Evolutionary conservation across 2,797 vertebrate species (phyloP).

Genomic region (Perodicticus potto): DNA sequence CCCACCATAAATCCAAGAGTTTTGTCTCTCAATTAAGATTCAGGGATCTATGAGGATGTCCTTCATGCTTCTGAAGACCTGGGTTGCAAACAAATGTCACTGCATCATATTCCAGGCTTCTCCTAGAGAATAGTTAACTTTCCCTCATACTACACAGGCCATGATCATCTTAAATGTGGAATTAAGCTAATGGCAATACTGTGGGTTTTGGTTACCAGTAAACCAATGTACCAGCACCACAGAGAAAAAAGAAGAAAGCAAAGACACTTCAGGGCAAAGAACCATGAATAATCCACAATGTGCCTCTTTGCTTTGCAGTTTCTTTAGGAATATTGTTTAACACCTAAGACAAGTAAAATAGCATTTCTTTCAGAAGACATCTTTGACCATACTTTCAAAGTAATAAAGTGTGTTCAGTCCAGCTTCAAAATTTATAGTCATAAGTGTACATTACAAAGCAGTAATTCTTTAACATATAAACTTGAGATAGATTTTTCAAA

Average conservation of each 20-base stretch:
- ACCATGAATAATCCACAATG: not conserved
- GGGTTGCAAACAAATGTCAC: not conserved
- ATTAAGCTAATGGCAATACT: not conserved
- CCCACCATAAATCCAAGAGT: not conserved
- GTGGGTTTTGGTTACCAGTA: not conserved
- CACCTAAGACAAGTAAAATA: conserved; percentile 16
- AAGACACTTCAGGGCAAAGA: not conserved
- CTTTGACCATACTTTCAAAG: conserved; percentile 44
- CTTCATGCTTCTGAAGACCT: not conserved
- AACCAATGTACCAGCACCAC: not conserved
- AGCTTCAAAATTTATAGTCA: conserved; percentile 18
- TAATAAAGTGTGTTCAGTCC: not conserved
- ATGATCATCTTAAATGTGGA: not conserved
- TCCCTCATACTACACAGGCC: not conserved
- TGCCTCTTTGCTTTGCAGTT: not conserved
- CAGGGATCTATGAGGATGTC: not conserved
- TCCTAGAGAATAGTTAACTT: not conserved
- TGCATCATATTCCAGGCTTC: not conserved
- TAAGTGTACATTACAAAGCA: not conserved
- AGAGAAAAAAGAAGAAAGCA: not conserved
- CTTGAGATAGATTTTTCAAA: conserved; percentile 38
- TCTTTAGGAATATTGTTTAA: not conserved
- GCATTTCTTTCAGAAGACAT: conserved; percentile 9
- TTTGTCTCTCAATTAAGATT: not conserved
- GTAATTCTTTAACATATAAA: conserved; percentile 26